Evolutionary conservation across 2,113 vertebrate species (phyloP).

Genomic region (Scophthalmus maximus): DNA sequence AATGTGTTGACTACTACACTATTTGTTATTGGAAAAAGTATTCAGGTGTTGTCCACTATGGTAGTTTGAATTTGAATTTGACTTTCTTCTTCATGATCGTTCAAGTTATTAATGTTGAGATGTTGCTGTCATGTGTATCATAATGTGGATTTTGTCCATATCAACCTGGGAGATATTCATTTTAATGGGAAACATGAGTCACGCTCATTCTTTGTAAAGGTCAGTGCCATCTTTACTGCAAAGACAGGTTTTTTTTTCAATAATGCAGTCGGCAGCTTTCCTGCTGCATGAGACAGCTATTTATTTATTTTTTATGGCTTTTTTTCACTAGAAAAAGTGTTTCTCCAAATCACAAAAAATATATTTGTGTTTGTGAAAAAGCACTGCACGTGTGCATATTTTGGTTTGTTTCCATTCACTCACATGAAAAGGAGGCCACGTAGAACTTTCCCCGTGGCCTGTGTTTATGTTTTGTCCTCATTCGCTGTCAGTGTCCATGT

Average conservation of each 20-base stretch:
- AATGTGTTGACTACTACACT: background rate
- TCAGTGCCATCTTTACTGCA: background rate
- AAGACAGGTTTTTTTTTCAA: background rate
- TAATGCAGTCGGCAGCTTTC: background rate
- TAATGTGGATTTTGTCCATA: background rate
- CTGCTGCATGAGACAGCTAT: background rate
- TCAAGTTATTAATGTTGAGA: background rate
- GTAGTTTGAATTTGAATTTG: background rate
- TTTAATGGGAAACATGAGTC: conserved; percentile 5
- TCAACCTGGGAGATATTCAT: background rate
- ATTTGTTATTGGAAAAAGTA: no score
- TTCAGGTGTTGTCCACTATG: no score
- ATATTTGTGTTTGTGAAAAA: background rate
- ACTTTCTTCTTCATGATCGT: background rate
- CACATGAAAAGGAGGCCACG: conserved; percentile 7
- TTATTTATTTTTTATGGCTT: background rate
- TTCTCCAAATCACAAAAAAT: background rate
- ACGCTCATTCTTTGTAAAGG: conserved; percentile 8
- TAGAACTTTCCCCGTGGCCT: conserved; percentile 24
- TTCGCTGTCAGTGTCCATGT: conserved; percentile 32
- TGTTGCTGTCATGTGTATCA: background rate
- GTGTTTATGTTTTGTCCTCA: conserved; percentile 52
- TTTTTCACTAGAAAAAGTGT: background rate
- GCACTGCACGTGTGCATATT: background rate
- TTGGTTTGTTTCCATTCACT: background rate